Conservation (phyloP, 2,797 vertebrate species). For the Huso huso region DNA sequence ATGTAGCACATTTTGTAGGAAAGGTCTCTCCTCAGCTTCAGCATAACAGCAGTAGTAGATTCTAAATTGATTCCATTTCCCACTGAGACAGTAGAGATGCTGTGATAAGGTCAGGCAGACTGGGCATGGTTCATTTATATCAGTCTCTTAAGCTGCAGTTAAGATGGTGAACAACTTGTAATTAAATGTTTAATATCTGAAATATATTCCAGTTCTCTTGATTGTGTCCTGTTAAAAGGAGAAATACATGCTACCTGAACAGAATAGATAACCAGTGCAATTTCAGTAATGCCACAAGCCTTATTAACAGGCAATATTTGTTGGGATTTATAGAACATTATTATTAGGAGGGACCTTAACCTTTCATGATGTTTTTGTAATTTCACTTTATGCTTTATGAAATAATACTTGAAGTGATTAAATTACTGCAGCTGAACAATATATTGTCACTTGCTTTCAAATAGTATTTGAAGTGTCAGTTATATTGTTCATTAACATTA, state of each 20-base stretch:
- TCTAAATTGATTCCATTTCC: conserved; percentile 6
- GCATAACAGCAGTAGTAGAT: background rate
- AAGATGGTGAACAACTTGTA: conserved; percentile 3
- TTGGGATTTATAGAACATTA: background rate
- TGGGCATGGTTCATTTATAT: conserved; percentile 2
- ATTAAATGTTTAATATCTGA: conserved; percentile 4
- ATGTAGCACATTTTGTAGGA: background rate
- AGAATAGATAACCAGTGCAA: background rate
- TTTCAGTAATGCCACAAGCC: background rate
- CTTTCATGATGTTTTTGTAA: no score
- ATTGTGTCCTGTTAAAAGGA: background rate
- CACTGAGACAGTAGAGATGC: conserved; percentile 1
- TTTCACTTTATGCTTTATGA: no score
- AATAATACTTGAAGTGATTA: no score
- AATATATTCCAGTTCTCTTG: background rate
- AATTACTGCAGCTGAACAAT: no score
- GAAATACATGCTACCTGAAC: background rate
- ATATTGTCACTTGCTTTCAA: no score
- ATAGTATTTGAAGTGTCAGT: no score
- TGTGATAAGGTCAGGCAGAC: conserved; percentile 6
- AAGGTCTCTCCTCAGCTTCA: background rate
- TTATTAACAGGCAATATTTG: background rate
- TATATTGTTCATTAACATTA: no score
- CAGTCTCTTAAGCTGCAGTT: conserved; percentile 1
- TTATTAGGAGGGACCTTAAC: no score